phyloP scores from a whole-genome alignment of 2,113 vertebrate genomes.

The Pyrgilauda ruficollis region DNA sequence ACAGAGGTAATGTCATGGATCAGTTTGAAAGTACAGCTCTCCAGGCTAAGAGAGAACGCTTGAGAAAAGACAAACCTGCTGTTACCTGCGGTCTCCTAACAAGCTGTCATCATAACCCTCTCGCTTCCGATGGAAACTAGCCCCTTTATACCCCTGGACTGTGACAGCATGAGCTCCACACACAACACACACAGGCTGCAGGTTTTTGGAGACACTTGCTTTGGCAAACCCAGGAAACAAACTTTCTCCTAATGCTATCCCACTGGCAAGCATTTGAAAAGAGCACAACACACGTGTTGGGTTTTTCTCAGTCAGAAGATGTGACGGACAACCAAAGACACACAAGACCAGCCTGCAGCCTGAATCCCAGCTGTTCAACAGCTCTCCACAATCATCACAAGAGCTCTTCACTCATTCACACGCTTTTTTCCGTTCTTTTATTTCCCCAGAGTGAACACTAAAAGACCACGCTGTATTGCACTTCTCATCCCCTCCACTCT shows the following conservation, averaged over 20 bases:
- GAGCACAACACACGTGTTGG: background rate
- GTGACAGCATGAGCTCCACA: background rate
- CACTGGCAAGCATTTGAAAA: background rate
- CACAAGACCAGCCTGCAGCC: background rate
- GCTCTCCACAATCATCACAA: background rate
- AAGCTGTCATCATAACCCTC: background rate
- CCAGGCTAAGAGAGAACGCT: background rate
- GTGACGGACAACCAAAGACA: background rate
- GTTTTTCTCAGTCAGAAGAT: background rate
- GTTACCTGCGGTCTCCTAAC: background rate
- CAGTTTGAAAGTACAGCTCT: background rate
- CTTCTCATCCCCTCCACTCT: background rate
- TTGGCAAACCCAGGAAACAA: background rate
- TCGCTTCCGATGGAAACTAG: background rate
- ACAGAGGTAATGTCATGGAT: background rate
- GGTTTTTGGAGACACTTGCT: background rate
- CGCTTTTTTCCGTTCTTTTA: background rate
- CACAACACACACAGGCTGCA: accelerated
- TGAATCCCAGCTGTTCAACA: background rate
- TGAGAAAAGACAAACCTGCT: background rate
- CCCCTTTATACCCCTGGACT: background rate
- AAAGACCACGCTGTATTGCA: background rate
- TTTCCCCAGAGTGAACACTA: background rate
- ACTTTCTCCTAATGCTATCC: background rate
- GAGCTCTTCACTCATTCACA: background rate